Conservation (phyloP, 2,113 vertebrate species). For the Scortum barcoo region DNA sequence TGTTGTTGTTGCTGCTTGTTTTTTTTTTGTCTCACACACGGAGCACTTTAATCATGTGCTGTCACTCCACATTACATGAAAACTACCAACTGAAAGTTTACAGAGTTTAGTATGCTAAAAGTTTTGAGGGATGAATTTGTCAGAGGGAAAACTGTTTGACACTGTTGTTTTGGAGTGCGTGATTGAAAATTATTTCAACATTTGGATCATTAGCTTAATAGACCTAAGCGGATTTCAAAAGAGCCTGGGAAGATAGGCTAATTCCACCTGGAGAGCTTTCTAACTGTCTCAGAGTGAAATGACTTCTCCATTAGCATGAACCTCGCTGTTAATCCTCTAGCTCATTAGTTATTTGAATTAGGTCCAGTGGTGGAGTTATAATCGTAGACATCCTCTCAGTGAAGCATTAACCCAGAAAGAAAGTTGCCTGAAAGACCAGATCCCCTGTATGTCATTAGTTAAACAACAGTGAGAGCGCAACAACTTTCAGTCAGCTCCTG, state of each 20-base stretch:
- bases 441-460: not conserved
- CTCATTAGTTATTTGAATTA: constrained; percentile 66
- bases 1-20: no score
- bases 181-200: constrained; percentile 52
- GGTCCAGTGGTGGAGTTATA: constrained; percentile 43
- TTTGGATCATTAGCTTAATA: constrained; percentile 63
- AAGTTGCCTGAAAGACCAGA: not conserved
- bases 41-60: not conserved
- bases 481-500: not conserved
- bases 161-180: constrained; percentile 21
- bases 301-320: constrained; percentile 55
- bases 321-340: constrained; percentile 62
- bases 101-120: not conserved
- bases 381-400: constrained; percentile 41
- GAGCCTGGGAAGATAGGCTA: constrained; percentile 52
- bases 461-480: constrained; percentile 13
- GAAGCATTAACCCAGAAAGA: constrained; percentile 45
- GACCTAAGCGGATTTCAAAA: constrained; percentile 59
- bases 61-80: not conserved
- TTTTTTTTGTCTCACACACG: no score
- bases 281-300: constrained; percentile 44
- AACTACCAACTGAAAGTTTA: not conserved
- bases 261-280: constrained; percentile 65
- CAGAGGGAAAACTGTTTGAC: constrained; percentile 1
- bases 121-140: not conserved